These are phyloP conservation scores for Casuarius casuarius DNA, from an alignment of 2,113 vertebrate genomes.

Conservation along the genomic window DNA sequence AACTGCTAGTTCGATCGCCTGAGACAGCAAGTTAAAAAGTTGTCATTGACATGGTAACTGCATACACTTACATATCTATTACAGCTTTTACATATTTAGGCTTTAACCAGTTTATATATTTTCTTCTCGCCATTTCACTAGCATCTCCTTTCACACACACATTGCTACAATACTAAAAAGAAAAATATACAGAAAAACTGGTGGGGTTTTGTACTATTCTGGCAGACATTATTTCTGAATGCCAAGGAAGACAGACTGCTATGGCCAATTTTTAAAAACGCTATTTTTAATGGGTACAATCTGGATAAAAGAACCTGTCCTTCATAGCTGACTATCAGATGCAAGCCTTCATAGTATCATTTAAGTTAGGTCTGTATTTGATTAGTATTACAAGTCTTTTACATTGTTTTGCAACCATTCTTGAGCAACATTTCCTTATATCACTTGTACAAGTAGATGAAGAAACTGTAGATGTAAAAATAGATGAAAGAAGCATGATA, in stretches of 20 bases:
- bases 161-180: neutral
- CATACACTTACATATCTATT: no score
- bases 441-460: neutral
- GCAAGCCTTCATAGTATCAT: neutral
- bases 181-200: neutral
- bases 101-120: neutral
- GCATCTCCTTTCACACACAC: rapidly evolving
- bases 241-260: neutral
- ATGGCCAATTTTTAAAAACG: neutral
- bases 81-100: neutral
- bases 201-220: neutral
- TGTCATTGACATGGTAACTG: neutral
- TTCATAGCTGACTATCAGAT: neutral
- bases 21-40: neutral
- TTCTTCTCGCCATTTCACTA: neutral
- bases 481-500: rapidly evolving
- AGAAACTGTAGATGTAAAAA: neutral
- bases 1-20: constrained; percentile 89
- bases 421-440: neutral
- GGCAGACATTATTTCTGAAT: neutral
- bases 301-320: neutral
- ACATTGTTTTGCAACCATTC: neutral
- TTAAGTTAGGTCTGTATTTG: rapidly evolving
- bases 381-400: rapidly evolving
- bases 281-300: neutral